These are phyloP conservation scores for Mus spicilegus DNA, from an alignment of 2,113 vertebrate species.

Conservation along the genomic window DNA sequence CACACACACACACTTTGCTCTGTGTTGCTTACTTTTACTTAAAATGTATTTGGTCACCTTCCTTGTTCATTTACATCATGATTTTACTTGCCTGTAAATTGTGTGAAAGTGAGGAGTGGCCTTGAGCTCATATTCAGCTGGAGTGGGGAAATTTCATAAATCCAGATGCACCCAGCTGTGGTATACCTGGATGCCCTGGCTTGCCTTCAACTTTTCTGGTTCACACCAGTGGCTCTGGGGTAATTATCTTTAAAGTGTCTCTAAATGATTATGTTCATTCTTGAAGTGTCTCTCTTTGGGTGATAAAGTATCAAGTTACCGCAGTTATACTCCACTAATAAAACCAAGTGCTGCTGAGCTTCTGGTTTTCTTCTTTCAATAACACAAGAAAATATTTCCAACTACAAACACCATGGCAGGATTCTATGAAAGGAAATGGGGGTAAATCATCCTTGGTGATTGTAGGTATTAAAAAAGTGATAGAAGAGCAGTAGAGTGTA, in stretches of 20 bases:
- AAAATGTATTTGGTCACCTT: neutral
- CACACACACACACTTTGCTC: neutral
- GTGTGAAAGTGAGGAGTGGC: constrained; percentile 31
- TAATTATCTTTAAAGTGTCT: constrained; percentile 34
- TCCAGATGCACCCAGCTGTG: constrained; percentile 66
- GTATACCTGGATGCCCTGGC: constrained; percentile 29
- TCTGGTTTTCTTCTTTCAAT: constrained; percentile 27
- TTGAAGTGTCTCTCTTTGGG: constrained; percentile 65
- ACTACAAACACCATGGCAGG: constrained; percentile 24
- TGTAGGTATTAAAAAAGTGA: constrained; percentile 1
- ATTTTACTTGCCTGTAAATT: constrained; percentile 57
- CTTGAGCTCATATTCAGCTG: constrained; percentile 13
- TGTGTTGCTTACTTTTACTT: constrained; percentile 10
- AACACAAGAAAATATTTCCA: constrained; percentile 54
- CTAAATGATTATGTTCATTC: constrained; percentile 66
- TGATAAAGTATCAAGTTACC: constrained; percentile 57
- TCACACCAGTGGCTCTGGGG: constrained; percentile 65
- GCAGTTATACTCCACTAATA: constrained; percentile 63
- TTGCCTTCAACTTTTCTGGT: constrained; percentile 29
- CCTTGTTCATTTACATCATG: constrained; percentile 34
- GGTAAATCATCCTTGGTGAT: neutral
- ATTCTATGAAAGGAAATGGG: neutral
- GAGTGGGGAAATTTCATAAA: constrained; percentile 34
- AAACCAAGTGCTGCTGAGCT: constrained; percentile 58
- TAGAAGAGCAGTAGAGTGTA: neutral